phyloP scores from a whole-genome alignment of 92 coral and sea anemone genomes.

The Palythoa grandis region DNA sequence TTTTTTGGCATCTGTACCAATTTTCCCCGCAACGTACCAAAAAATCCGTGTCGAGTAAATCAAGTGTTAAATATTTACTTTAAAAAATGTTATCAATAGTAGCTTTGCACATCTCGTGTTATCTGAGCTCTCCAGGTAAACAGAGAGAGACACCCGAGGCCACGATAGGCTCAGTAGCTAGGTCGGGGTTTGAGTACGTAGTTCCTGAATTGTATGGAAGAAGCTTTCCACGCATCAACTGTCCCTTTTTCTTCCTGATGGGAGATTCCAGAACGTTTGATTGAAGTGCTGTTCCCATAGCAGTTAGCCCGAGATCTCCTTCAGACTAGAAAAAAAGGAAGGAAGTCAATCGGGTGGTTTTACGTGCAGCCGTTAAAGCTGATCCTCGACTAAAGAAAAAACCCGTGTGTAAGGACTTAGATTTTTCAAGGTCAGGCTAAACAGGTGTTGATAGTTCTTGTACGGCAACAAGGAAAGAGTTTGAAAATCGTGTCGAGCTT shows the following conservation, averaged over 20 bases:
- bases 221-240: slow-evolving; percentile 74
- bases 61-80: not conserved
- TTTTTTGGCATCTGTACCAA: no score
- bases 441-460: no score
- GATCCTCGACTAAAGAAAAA: no score
- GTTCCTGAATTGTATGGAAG: slow-evolving; percentile 50
- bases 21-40: no score
- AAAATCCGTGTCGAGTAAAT: not conserved
- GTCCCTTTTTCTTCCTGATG: slow-evolving; percentile 62
- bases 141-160: slow-evolving; percentile 80
- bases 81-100: not conserved
- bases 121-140: slow-evolving; percentile 51
- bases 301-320: slow-evolving; percentile 71
- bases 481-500: no score
- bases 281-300: slow-evolving; percentile 75
- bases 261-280: slow-evolving; percentile 54
- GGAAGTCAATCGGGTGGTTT: not conserved
- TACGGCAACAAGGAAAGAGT: no score
- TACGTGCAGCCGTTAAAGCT: not conserved
- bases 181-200: slow-evolving; percentile 71
- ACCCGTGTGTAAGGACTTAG: no score
- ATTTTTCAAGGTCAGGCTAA: no score
- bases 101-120: not conserved
- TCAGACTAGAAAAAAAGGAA: slow-evolving; percentile 54
- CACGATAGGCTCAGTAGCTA: slow-evolving; percentile 65